These are phyloP conservation scores for Diogma glabrata DNA, from an alignment of 2,888 invertebrate species.

Conservation along the genomic window DNA sequence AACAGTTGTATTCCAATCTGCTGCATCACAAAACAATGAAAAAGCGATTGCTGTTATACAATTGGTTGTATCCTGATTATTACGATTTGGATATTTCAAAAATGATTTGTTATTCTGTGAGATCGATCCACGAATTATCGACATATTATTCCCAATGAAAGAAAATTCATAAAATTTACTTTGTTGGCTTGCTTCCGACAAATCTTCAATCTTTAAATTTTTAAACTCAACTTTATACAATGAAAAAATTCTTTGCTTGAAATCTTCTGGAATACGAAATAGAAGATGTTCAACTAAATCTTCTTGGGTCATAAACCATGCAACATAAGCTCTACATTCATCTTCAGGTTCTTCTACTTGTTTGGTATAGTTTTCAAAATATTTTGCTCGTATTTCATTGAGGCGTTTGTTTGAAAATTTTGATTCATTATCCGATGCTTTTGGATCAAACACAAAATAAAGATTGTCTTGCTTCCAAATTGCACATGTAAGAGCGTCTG, in stretches of 20 bases:
- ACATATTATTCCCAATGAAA: conserved; percentile 7
- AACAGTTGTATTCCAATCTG: conserved; percentile 43
- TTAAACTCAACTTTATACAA: conserved; percentile 5
- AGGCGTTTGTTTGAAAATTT: conserved; percentile 22
- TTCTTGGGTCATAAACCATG: conserved; percentile 7
- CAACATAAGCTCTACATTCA: conserved; percentile 23
- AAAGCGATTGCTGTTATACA: conserved; percentile 47
- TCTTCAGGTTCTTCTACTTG: conserved; percentile 31
- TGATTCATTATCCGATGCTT: conserved; percentile 46
- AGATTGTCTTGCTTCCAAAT: conserved; percentile 43
- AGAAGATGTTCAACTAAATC: conserved; percentile 5
- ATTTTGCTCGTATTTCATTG: conserved; percentile 16
- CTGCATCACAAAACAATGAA: conserved; percentile 43
- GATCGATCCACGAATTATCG: conserved; percentile 20
- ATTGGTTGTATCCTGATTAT: conserved; percentile 43
- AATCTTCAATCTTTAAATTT: not conserved
- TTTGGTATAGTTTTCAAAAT: conserved; percentile 30
- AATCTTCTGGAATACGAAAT: not conserved
- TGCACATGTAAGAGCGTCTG: conserved; percentile 27
- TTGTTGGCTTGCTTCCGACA: not conserved
- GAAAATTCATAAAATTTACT: conserved; percentile 11
- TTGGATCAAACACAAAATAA: conserved; percentile 48
- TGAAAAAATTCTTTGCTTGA: not conserved
- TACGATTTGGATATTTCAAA: conserved; percentile 28
- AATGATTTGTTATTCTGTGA: conserved; percentile 20